Evolutionary conservation across 30 jellyfish, hydroid and myxozoan species (phyloP).

Genomic region (Turritopsis rubra): DNA sequence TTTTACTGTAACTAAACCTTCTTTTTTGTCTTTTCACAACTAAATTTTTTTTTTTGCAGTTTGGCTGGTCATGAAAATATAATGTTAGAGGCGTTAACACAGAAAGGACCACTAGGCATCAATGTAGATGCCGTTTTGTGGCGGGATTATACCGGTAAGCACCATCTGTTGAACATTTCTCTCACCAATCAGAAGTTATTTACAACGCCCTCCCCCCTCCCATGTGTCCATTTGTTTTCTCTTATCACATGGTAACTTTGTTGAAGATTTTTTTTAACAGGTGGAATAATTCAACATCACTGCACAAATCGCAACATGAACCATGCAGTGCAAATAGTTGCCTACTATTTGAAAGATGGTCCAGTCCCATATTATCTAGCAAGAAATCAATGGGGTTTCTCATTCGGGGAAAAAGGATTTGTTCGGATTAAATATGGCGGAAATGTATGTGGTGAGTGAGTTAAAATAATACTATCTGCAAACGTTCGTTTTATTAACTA

Average conservation of each 20-base stretch:
- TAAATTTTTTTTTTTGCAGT: slow-evolving; percentile 25
- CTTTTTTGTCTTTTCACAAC: neutral
- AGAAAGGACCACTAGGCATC: slow-evolving; percentile 82
- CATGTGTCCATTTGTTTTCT: too few species aligned
- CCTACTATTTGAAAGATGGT: slow-evolving; percentile 48
- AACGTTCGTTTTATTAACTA: neutral
- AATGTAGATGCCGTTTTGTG: slow-evolving; percentile 67
- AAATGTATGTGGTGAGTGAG: slow-evolving; percentile 62
- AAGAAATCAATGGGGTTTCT: slow-evolving; percentile 73
- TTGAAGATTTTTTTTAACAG: too few species aligned
- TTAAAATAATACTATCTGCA: neutral
- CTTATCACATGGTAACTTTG: too few species aligned
- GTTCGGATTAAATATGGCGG: slow-evolving; percentile 68
- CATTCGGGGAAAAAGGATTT: slow-evolving; percentile 83
- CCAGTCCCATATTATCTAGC: slow-evolving; percentile 84
- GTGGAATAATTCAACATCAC: slow-evolving; percentile 90
- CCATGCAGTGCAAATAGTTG: slow-evolving; percentile 86
- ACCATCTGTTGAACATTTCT: too few species aligned
- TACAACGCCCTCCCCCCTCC: neutral
- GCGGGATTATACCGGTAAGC: slow-evolving; percentile 70
- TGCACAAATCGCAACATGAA: slow-evolving; percentile 57
- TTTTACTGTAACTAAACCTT: too few species aligned
- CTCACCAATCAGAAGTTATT: neutral
- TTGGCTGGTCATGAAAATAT: slow-evolving; percentile 38
- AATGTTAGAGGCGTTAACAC: slow-evolving; percentile 60